These are phyloP conservation scores for Caenorhabditis doughertyi DNA, from an alignment of 2,888 invertebrate genomes.

Conservation along the genomic window DNA sequence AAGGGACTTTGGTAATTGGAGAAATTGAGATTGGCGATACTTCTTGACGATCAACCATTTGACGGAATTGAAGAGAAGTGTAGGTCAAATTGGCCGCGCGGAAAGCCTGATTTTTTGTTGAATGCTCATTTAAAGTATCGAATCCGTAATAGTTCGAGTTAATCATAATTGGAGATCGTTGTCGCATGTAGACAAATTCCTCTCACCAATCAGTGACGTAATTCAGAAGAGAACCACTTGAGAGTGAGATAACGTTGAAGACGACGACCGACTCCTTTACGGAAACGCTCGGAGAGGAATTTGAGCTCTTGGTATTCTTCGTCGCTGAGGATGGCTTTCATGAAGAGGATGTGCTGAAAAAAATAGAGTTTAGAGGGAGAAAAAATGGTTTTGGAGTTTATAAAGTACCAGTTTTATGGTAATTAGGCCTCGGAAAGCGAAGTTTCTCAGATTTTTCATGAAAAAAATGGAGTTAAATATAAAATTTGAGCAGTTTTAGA, in stretches of 20 bases:
- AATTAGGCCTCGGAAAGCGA: no score
- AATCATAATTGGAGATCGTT: constrained; percentile 96
- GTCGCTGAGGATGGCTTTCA: constrained; percentile 90
- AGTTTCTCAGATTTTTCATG: no score
- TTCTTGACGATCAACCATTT: constrained; percentile 94
- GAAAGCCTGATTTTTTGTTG: constrained; percentile 86
- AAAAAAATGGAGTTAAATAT: no score
- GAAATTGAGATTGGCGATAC: constrained; percentile 88
- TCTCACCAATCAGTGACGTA: constrained; percentile 99
- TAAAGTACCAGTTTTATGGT: no score
- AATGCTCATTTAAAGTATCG: constrained; percentile 84
- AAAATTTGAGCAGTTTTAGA: no score
- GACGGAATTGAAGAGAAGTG: constrained; percentile 91
- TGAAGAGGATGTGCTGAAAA: constrained; percentile 94
- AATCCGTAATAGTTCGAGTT: constrained; percentile 99
- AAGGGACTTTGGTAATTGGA: constrained; percentile 87
- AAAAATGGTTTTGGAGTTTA: no score
- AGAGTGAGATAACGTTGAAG: constrained; percentile 93
- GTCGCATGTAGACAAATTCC: constrained; percentile 96
- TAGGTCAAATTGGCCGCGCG: constrained; percentile 93
- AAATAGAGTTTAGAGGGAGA: no score
- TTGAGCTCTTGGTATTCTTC: constrained; percentile 91
- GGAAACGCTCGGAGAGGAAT: constrained; percentile 83
- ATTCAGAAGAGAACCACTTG: constrained; percentile 90
- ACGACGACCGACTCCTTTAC: constrained; percentile 90